A percentile compares a stretch with the other conserved stretches of the same genome.
These are phyloP conservation scores for Pachycephala philippinensis DNA, from an alignment of 2,113 vertebrate genomes.

Conservation along the genomic window DNA sequence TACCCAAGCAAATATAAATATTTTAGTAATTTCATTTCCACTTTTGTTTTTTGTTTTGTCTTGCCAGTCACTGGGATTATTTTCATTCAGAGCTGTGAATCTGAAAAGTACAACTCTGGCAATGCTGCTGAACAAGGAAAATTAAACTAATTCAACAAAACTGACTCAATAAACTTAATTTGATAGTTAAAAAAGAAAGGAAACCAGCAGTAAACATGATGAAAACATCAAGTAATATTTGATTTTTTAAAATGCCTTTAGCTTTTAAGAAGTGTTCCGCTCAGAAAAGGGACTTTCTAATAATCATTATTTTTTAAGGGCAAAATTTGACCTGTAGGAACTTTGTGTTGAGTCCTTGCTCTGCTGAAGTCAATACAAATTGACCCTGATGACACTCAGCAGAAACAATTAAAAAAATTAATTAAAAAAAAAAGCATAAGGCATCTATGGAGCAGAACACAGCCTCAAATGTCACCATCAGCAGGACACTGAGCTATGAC, in stretches of 20 bases:
- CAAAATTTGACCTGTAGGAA: not conserved
- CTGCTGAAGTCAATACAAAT: not conserved
- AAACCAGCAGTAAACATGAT: not conserved
- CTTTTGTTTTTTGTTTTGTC: conserved; percentile 16
- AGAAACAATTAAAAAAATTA: not conserved
- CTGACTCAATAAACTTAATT: conserved; percentile 9
- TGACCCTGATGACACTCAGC: not conserved
- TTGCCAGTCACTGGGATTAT: conserved; percentile 24
- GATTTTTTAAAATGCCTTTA: not conserved
- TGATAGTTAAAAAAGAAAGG: not conserved
- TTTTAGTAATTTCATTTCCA: conserved; percentile 1
- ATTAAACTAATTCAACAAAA: conserved; percentile 48
- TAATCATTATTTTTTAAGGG: not conserved
- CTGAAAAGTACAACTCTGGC: conserved; percentile 11
- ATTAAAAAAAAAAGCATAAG: not conserved
- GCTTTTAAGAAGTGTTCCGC: not conserved
- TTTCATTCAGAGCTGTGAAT: conserved; percentile 45
- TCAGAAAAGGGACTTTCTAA: not conserved
- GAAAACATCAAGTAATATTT: not conserved
- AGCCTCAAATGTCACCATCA: not conserved
- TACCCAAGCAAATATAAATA: conserved; percentile 11
- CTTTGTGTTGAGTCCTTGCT: not conserved
- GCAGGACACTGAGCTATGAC: not conserved
- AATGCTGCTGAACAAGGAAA: conserved; percentile 10
- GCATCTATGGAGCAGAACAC: not conserved